Conservation (phyloP, 2,797 vertebrate genomes). For the Ciconia nigra region DNA sequence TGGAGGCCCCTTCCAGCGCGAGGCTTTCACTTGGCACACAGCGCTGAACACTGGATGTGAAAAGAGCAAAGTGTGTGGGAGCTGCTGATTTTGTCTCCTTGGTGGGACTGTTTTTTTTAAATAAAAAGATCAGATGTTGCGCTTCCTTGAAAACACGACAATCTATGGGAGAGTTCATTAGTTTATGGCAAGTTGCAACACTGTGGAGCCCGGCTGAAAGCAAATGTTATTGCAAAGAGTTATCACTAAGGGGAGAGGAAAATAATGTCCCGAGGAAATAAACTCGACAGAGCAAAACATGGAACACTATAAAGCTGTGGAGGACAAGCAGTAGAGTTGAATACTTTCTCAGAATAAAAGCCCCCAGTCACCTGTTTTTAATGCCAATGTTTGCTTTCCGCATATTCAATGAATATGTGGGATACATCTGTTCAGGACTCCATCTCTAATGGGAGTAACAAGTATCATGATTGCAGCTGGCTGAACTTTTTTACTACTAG, state of each 20-base stretch:
- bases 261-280: slow-evolving; percentile 38
- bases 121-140: slow-evolving; percentile 48
- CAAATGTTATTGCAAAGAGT: slow-evolving; percentile 50
- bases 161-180: slow-evolving; percentile 56
- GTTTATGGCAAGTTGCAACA: slow-evolving; percentile 27
- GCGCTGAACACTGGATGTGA: not conserved
- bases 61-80: slow-evolving; percentile 54
- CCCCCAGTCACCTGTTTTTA: slow-evolving; percentile 13
- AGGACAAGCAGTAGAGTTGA: not conserved
- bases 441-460: not conserved
- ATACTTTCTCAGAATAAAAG: slow-evolving; percentile 19
- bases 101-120: slow-evolving; percentile 20
- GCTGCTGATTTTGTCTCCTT: slow-evolving; percentile 49
- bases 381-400: slow-evolving; percentile 10
- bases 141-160: slow-evolving; percentile 16
- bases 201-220: not conserved
- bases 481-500: not conserved
- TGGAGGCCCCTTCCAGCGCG: not conserved
- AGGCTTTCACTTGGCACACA: slow-evolving; percentile 38
- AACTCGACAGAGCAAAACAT: not conserved
- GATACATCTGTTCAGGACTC: not conserved
- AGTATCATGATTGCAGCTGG: not conserved
- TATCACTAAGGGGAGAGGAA: slow-evolving; percentile 33
- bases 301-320: not conserved
- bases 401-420: not conserved